Conservation (phyloP, 1,140 invertebrate genomes). For the Camponotus pennsylvanicus region DNA sequence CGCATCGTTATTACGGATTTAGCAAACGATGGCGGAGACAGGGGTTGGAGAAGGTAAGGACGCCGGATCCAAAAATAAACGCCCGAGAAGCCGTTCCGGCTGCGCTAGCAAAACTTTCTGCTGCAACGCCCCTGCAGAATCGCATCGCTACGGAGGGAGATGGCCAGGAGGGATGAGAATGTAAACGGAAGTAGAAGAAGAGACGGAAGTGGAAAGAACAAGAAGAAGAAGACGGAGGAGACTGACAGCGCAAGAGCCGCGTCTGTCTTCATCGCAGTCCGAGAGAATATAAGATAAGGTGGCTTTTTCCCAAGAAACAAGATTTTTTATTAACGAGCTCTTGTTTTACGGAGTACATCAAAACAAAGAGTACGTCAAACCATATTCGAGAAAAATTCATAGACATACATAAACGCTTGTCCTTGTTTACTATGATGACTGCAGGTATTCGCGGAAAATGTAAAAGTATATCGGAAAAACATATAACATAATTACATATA, state of each 20-base stretch:
- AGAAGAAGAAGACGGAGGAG: not conserved
- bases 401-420: not conserved
- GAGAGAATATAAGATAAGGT: conserved; percentile 28
- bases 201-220: conserved; percentile 25
- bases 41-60: conserved; percentile 44
- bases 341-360: not conserved
- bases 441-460: not conserved
- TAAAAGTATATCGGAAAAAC: too few species aligned
- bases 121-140: conserved; percentile 67
- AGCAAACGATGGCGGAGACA: conserved; percentile 55
- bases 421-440: not conserved
- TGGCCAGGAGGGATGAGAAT: conserved; percentile 6
- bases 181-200: conserved; percentile 47
- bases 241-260: conserved; percentile 29
- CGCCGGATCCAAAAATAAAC: conserved; percentile 70
- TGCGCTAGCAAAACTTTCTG: conserved; percentile 71
- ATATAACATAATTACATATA: conserved; percentile 1
- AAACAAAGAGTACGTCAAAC: not conserved
- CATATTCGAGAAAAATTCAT: not conserved
- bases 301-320: not conserved
- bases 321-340: not conserved
- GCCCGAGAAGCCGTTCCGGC: conserved; percentile 47
- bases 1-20: conserved; percentile 74
- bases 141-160: conserved; percentile 6
- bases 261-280: conserved; percentile 38